Percentiles rank a stretch among this genome's conserved stretches.
Evolutionary conservation across 1,140 invertebrate species (phyloP).

Genomic region (Caenorhabditis remanei): DNA sequence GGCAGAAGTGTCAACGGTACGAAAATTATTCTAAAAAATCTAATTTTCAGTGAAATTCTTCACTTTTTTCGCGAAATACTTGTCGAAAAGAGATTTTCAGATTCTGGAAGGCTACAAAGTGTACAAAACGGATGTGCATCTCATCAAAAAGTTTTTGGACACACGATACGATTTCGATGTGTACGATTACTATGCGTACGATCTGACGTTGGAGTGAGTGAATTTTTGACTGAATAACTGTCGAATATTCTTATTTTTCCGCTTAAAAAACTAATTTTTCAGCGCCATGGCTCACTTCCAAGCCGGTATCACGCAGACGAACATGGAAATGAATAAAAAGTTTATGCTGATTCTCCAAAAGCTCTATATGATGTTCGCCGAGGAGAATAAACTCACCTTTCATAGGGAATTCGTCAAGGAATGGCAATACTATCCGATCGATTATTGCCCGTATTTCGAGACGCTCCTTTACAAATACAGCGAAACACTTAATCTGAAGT

Average conservation of each 20-base stretch:
- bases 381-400: not conserved
- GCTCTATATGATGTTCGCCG: not conserved
- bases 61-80: no score
- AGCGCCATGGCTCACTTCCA: not conserved
- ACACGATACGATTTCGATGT: not conserved
- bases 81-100: not conserved
- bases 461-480: not conserved
- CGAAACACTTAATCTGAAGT: not conserved
- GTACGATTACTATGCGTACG: not conserved
- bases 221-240: not conserved
- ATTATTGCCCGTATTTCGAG: conserved; percentile 24
- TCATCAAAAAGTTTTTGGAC: not conserved
- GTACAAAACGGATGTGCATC: not conserved
- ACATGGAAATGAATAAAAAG: not conserved
- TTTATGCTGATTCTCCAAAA: not conserved
- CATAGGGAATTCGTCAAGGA: conserved; percentile 23
- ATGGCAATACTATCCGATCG: not conserved
- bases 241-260: not conserved
- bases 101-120: not conserved
- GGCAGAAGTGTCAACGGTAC: no score
- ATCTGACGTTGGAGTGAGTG: not conserved
- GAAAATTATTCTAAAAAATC: no score
- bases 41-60: no score
- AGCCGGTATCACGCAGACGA: conserved; percentile 9
- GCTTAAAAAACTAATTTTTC: not conserved